Evolutionary conservation across 2,888 invertebrate species (phyloP), one percentile per base, ranked within the genome.

Genomic region (Ernsta delagoae): DNA sequence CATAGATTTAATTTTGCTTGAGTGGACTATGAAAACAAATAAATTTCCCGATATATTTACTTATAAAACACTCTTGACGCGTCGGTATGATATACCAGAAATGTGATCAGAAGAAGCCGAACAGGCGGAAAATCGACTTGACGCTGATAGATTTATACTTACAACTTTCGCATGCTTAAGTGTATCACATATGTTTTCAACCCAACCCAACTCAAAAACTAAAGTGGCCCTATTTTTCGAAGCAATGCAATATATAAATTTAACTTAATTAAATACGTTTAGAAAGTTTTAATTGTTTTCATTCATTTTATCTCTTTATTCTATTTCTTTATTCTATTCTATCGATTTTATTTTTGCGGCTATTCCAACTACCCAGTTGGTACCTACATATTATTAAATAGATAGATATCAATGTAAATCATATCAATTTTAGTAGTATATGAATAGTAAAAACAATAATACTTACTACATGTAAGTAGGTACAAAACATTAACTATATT

Each of bases 61-160:
- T 54, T 53, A 64, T 45, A 8, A 53, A 60, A 11, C 31, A 43
- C 7, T 41, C 8, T 8, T 36, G 61, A 60, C 12, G 36, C 12
- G 48, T 50, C 12, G 24, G n/a, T n/a, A n/a, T n/a, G 50, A 50
- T 11, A 43, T 45, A 45, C 48, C 60, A 34, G 48, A 34, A 61
- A 61, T 61, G 45, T 61, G 60, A 61, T 61, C 50, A 36, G 50
- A 12, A 39, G 36, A 16, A 34, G 12, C 9, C 12, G 50, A 62
- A 62, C 50, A 31, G 34, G 50, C 50, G 36, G 61, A 50, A 62
- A 62, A 50, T 62, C 61, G 50, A 62, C 61, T 62, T 62, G 12
- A 50, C 48, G 36, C n/a, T 50, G 16, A 62, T 50, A 50, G 61
- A 61, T 61, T 56, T 56, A 56, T 24, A 24, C 24, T 24, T 57